These are phyloP conservation scores for Phasianus colchicus DNA, from an alignment of 2,113 vertebrate species.

Conservation along the genomic window DNA sequence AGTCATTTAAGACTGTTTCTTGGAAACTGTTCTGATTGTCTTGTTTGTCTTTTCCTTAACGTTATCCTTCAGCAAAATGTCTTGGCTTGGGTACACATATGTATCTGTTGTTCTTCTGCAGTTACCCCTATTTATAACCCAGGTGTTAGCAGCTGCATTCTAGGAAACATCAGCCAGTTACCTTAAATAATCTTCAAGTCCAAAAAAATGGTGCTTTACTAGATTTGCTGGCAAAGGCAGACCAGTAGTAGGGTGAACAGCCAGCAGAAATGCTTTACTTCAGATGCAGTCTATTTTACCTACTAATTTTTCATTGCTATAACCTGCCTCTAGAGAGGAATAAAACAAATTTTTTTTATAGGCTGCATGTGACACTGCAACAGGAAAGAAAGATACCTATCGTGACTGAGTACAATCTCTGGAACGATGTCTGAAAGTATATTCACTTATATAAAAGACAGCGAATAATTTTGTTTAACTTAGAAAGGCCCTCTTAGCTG, in stretches of 20 bases:
- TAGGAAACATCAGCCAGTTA: conserved; percentile 25
- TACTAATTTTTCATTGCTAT: conserved; percentile 1
- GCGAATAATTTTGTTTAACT: neutral
- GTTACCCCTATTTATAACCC: conserved; percentile 31
- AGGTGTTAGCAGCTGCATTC: conserved; percentile 40
- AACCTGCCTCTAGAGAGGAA: neutral
- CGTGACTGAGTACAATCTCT: neutral
- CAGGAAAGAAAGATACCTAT: neutral
- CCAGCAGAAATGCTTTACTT: neutral
- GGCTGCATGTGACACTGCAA: neutral
- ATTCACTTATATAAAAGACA: neutral
- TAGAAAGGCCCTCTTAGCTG: neutral
- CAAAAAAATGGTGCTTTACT: neutral
- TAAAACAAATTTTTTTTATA: neutral
- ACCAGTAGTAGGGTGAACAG: neutral
- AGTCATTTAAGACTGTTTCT: neutral
- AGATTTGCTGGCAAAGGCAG: neutral
- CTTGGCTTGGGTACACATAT: neutral
- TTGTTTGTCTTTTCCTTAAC: neutral
- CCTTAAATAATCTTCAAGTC: neutral
- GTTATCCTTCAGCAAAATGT: neutral
- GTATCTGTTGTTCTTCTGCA: neutral
- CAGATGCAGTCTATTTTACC: neutral
- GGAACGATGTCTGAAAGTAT: neutral
- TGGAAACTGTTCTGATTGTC: neutral